A percentile compares a stretch with the other conserved stretches of the same genome.
Conservation (phyloP, 2,797 vertebrate species). For the Melanotaenia pygmaea region DNA sequence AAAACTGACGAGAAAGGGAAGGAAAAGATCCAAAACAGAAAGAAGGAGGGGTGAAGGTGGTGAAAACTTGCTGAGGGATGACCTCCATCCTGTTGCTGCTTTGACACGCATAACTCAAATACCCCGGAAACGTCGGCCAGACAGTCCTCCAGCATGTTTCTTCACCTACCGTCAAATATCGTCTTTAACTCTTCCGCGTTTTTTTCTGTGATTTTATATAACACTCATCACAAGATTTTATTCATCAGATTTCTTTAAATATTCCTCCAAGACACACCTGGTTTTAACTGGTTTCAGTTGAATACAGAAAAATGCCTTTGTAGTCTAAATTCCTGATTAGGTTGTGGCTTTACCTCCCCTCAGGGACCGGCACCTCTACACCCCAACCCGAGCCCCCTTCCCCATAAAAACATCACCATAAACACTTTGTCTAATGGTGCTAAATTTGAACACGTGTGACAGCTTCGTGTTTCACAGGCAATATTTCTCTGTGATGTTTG, state of each 20-base stretch:
- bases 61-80: slow-evolving; percentile 64
- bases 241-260: slow-evolving; percentile 34
- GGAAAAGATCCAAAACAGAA: not conserved
- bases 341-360: slow-evolving; percentile 42
- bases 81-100: slow-evolving; percentile 71
- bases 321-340: slow-evolving; percentile 52
- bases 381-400: not conserved
- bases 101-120: slow-evolving; percentile 80
- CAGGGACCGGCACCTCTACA: slow-evolving; percentile 29
- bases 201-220: not conserved
- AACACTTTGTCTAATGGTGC: slow-evolving; percentile 45
- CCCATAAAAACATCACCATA: slow-evolving; percentile 52
- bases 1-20: not conserved
- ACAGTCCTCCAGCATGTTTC: slow-evolving; percentile 25
- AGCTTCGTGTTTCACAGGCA: slow-evolving; percentile 50
- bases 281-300: slow-evolving; percentile 54
- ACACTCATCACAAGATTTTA: slow-evolving; percentile 4
- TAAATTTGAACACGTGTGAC: slow-evolving; percentile 53
- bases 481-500: slow-evolving; percentile 45
- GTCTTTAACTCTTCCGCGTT: not conserved
- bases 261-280: slow-evolving; percentile 12
- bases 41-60: not conserved
- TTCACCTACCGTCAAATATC: slow-evolving; percentile 8
- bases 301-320: slow-evolving; percentile 58
- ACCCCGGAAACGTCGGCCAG: slow-evolving; percentile 29